A percentile compares a stretch with the other conserved stretches of the same genome.
phyloP scores from a whole-genome alignment of 2,113 vertebrate species.

The Hassar affinis region DNA sequence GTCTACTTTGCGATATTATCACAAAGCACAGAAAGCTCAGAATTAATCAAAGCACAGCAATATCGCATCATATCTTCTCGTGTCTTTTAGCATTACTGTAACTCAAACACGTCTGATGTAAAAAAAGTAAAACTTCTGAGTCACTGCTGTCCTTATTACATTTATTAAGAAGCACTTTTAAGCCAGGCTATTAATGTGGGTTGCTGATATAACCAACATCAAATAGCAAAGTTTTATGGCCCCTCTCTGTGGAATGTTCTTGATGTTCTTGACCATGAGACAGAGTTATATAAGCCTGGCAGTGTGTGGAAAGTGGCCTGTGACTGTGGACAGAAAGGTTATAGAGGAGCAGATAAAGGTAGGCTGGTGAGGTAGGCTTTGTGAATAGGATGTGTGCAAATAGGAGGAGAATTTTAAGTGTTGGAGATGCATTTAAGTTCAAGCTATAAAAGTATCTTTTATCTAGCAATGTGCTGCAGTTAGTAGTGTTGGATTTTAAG shows the following conservation, averaged over 20 bases:
- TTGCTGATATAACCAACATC: constrained; percentile 30
- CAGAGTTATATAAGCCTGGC: constrained; percentile 22
- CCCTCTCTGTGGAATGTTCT: not conserved
- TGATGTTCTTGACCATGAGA: not conserved
- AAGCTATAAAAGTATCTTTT: constrained; percentile 1
- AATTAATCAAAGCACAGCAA: not conserved
- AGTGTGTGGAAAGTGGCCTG: constrained; percentile 13
- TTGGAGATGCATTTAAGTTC: constrained; percentile 10
- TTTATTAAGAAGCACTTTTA: constrained; percentile 14
- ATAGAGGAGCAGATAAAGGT: not conserved
- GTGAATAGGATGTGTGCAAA: constrained; percentile 19
- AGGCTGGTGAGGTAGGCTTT: constrained; percentile 14
- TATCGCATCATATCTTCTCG: not conserved
- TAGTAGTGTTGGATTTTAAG: not conserved
- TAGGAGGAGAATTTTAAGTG: not conserved
- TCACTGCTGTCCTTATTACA: constrained; percentile 11
- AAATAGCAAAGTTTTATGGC: constrained; percentile 2
- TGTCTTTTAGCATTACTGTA: not conserved
- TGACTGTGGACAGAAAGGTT: not conserved
- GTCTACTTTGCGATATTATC: not conserved
- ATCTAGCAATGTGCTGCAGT: not conserved
- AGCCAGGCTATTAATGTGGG: not conserved
- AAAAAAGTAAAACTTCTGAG: too few relatives aligned
- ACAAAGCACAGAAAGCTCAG: not conserved
- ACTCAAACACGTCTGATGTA: not conserved